A percentile compares a stretch with the other conserved stretches of the same genome.
Evolutionary conservation across 1,140 invertebrate genomes (phyloP).

Genomic region (Drepana arcuata): DNA sequence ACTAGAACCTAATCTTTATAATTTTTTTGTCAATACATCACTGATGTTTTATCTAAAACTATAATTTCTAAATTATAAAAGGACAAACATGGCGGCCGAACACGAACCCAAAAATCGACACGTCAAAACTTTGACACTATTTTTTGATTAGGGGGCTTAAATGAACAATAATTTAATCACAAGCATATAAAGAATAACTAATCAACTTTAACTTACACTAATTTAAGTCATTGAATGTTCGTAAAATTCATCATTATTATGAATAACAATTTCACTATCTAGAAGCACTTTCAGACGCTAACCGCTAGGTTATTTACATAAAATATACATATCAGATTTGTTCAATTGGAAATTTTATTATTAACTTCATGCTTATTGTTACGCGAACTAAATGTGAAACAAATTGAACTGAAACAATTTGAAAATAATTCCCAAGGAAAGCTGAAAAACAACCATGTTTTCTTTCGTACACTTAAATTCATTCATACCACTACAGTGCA

Average conservation of each 20-base stretch:
- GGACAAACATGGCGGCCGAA: conserved; percentile 66
- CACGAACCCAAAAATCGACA: conserved; percentile 56
- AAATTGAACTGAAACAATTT: conserved; percentile 28
- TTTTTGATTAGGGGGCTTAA: conserved; percentile 22
- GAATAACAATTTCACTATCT: conserved; percentile 43
- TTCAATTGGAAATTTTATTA: conserved; percentile 21
- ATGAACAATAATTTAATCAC: conserved; percentile 8
- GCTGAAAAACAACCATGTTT: conserved; percentile 71
- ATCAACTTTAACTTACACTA: conserved; percentile 33
- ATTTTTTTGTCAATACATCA: too few relatives aligned
- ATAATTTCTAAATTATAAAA: conserved; percentile 46
- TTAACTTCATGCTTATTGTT: conserved; percentile 25
- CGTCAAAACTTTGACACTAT: conserved; percentile 52
- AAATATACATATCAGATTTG: conserved; percentile 35
- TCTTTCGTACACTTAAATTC: conserved; percentile 53
- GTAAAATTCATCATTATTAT: conserved; percentile 55
- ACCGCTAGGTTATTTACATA: conserved; percentile 56
- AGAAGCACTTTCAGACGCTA: conserved; percentile 50
- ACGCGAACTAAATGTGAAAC: conserved; percentile 27
- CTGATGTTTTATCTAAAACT: too few relatives aligned
- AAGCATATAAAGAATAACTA: conserved; percentile 14
- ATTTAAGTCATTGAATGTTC: conserved; percentile 51
- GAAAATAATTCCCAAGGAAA: conserved; percentile 48
- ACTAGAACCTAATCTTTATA: too few relatives aligned
- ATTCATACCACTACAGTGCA: conserved; percentile 30